Conservation (phyloP, 2,113 vertebrate genomes). For the Seriola aureovittata region DNA sequence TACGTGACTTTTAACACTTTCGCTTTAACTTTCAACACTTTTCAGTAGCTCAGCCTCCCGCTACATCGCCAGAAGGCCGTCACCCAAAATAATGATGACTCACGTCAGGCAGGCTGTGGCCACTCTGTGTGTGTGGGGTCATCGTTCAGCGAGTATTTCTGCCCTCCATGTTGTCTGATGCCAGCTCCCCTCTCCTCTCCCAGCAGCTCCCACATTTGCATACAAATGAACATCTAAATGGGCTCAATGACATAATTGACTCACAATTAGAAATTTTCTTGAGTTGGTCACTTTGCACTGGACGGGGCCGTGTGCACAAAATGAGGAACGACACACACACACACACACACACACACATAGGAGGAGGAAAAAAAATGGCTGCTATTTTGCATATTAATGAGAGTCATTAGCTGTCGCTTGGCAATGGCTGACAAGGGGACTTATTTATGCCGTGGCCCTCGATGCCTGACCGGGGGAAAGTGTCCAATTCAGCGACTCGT, state of each 20-base stretch:
- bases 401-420: conserved; percentile 87
- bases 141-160: conserved; percentile 70
- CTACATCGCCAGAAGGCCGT: neutral
- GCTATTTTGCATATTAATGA: conserved; percentile 91
- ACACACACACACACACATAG: conserved; percentile 51
- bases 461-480: conserved; percentile 82
- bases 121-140: conserved; percentile 34
- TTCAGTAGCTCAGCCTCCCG: neutral
- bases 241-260: conserved; percentile 91
- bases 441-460: conserved; percentile 84
- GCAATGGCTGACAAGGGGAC: conserved; percentile 86
- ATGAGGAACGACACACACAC: conserved; percentile 66
- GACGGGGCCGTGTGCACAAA: conserved; percentile 76
- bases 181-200: conserved; percentile 64
- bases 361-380: conserved; percentile 77
- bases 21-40: neutral
- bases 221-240: conserved; percentile 90
- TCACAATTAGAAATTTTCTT: conserved; percentile 89
- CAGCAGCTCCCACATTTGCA: conserved; percentile 83
- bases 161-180: conserved; percentile 79
- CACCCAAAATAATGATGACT: conserved; percentile 43
- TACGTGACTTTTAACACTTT: too few relatives aligned
- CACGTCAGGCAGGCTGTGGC: conserved; percentile 23
- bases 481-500: conserved; percentile 81
- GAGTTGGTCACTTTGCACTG: conserved; percentile 87